These are phyloP conservation scores for Eulemur rufifrons DNA, from an alignment of 2,113 vertebrate genomes.

Conservation along the genomic window DNA sequence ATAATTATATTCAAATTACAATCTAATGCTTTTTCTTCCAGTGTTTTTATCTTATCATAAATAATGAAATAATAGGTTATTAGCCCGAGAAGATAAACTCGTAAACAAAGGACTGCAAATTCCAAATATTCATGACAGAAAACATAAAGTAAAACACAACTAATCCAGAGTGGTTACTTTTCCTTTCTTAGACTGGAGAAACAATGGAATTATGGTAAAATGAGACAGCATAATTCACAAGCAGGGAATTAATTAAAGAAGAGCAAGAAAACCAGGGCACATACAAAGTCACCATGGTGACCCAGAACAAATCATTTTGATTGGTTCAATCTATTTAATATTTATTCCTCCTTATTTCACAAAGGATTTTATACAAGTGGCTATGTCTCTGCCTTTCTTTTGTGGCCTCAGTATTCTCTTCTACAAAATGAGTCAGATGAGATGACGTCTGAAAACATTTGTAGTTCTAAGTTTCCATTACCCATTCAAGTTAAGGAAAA, in stretches of 20 bases:
- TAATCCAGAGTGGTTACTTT: background rate
- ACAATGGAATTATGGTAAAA: background rate
- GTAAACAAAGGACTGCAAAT: background rate
- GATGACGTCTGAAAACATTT: background rate
- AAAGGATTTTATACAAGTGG: background rate
- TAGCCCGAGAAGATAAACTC: background rate
- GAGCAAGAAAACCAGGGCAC: background rate
- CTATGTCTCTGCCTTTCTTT: background rate
- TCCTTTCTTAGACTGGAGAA: background rate
- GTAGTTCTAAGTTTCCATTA: background rate
- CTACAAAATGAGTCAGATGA: background rate
- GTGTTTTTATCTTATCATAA: conserved; percentile 9
- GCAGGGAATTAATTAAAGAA: background rate
- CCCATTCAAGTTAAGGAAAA: background rate
- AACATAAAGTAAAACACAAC: background rate
- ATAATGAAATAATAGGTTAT: background rate
- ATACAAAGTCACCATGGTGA: background rate
- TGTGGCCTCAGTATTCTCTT: background rate
- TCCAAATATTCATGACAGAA: background rate
- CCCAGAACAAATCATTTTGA: background rate
- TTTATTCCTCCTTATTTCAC: background rate
- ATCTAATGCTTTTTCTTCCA: background rate
- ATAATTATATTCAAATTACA: conserved; percentile 10
- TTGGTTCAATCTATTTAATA: background rate
- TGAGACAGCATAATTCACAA: background rate